Percentiles rank a stretch among this genome's conserved stretches.
Evolutionary conservation across 1,140 invertebrate species (phyloP).

Genomic region (Meloidogyne hapla): DNA sequence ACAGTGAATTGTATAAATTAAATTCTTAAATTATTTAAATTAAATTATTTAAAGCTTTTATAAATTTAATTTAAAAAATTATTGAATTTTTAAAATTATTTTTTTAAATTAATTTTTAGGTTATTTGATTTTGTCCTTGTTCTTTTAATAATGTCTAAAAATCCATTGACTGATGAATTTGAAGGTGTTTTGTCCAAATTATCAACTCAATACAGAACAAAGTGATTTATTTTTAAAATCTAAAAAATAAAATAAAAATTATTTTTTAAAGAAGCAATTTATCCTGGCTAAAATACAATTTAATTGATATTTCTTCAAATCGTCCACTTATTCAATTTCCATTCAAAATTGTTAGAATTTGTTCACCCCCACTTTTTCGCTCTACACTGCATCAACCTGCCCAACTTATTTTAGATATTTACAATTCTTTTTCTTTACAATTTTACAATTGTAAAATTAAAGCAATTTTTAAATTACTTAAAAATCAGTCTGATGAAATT

Average conservation of each 20-base stretch:
- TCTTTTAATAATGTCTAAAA: not conserved
- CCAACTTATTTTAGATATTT: not conserved
- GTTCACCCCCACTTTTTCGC: not conserved
- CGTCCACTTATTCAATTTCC: not conserved
- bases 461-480: not conserved
- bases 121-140: not conserved
- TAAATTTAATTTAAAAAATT: too few relatives aligned
- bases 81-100: not conserved
- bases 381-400: not conserved
- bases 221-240: too few relatives aligned
- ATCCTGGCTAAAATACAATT: not conserved
- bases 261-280: not conserved
- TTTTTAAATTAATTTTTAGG: not conserved
- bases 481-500: not conserved
- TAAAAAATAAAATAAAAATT: not conserved
- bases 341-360: not conserved
- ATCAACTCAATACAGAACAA: not conserved
- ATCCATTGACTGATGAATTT: not conserved
- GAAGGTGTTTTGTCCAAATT: not conserved
- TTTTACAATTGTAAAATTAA: conserved; percentile 1
- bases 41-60: too few relatives aligned
- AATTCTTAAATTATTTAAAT: too few relatives aligned
- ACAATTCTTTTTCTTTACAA: not conserved
- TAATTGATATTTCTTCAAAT: not conserved
- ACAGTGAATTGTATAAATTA: not conserved